A percentile compares a stretch with the other conserved stretches of the same genome.
Evolutionary conservation across 2,113 vertebrate genomes (phyloP).

Genomic region (Gallinago undulata): DNA sequence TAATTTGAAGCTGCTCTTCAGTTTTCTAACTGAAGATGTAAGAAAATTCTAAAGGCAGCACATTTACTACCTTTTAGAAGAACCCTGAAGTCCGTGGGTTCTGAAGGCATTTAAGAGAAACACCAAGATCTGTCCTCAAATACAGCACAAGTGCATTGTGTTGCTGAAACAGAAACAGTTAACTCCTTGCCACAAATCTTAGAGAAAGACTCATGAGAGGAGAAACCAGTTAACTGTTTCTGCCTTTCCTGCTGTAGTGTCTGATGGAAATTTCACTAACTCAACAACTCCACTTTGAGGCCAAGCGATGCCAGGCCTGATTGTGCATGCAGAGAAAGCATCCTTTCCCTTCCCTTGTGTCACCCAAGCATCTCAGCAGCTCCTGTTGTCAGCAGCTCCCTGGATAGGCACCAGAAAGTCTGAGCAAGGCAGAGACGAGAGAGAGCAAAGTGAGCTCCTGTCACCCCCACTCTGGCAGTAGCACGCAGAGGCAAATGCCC

Average conservation of each 20-base stretch:
- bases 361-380: neutral
- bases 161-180: neutral
- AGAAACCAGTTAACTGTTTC: slow-evolving; percentile 12
- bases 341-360: neutral
- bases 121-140: neutral
- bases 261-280: slow-evolving; percentile 50
- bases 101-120: neutral
- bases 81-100: neutral
- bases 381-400: neutral
- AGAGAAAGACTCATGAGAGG: neutral
- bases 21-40: neutral
- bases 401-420: neutral
- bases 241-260: neutral
- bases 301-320: neutral
- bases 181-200: neutral
- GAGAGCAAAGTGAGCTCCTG: neutral
- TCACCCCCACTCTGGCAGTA: neutral
- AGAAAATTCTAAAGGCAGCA: neutral
- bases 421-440: neutral
- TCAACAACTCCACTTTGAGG: slow-evolving; percentile 60
- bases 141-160: neutral
- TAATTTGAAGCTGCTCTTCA: neutral
- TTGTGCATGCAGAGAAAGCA: neutral
- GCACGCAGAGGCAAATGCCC: neutral
- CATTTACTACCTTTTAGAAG: neutral